These are phyloP conservation scores for Sarotherodon lohbergeri DNA, from an alignment of 2,113 vertebrate species.

Conservation along the genomic window DNA sequence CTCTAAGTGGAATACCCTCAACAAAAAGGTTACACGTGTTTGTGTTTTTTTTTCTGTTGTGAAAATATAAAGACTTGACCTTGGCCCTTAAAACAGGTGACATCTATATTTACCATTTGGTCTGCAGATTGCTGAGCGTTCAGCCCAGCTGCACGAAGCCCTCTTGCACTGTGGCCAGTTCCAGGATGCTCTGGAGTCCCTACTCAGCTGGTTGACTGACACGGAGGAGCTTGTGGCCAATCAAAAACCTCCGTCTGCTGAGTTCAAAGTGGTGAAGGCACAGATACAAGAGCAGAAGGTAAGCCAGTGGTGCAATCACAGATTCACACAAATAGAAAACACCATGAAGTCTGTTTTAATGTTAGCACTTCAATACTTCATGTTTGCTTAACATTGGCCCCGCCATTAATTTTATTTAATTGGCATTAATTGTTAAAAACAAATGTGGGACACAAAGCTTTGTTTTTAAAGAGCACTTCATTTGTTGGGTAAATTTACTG, in stretches of 20 bases:
- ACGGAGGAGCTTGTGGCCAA: conserved; percentile 94
- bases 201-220: conserved; percentile 95
- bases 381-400: neutral
- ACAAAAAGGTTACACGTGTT: conserved; percentile 85
- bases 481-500: conserved; percentile 40
- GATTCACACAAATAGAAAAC: neutral
- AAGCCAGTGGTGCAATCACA: conserved; percentile 15
- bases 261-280: conserved; percentile 98
- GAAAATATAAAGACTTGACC: neutral
- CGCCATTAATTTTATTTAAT: conserved; percentile 35
- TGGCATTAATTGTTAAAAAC: conserved; percentile 33
- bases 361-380: neutral
- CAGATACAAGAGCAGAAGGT: conserved; percentile 99
- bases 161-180: conserved; percentile 93
- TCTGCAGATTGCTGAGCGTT: conserved; percentile 87
- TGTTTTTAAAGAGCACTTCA: conserved; percentile 12
- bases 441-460: conserved; percentile 22
- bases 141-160: conserved; percentile 91
- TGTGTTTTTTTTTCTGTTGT: neutral
- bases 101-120: conserved; percentile 19
- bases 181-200: conserved; percentile 94
- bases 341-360: neutral
- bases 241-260: conserved; percentile 92
- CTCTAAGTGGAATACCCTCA: conserved; percentile 90
- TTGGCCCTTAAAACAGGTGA: neutral